Conservation (phyloP, 2,888 invertebrate species). For the Zelleria hepariella region DNA sequence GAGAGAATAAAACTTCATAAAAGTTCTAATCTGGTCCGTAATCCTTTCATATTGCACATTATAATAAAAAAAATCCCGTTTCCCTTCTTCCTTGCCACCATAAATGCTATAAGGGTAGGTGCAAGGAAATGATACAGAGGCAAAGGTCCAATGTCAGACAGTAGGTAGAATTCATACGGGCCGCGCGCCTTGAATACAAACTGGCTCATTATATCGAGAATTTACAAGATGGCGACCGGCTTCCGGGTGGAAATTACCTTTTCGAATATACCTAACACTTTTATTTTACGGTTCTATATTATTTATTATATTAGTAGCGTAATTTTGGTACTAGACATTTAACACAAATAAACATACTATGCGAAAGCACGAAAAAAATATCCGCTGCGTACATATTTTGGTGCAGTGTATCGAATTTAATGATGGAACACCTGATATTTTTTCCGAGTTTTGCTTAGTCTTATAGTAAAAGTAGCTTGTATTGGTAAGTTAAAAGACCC, state of each 20-base stretch:
- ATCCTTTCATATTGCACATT: no score
- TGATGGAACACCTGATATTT: no score
- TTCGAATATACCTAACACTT: no score
- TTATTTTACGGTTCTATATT: no score
- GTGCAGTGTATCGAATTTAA: no score
- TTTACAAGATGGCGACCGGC: slow-evolving; percentile 53
- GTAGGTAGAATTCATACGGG: slow-evolving; percentile 69
- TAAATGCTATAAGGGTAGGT: slow-evolving; percentile 33
- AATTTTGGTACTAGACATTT: no score
- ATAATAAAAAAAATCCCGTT: slow-evolving; percentile 18
- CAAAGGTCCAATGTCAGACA: slow-evolving; percentile 69
- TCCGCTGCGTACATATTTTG: no score
- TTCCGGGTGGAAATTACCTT: slow-evolving; percentile 13
- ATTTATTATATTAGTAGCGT: no score
- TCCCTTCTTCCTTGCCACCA: slow-evolving; percentile 23
- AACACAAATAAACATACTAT: no score
- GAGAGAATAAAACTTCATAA: no score
- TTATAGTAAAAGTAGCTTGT: not conserved
- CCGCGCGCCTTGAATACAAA: slow-evolving; percentile 59
- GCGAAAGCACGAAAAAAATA: no score
- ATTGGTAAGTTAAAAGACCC: not conserved
- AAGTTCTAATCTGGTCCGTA: no score
- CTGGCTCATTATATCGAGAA: slow-evolving; percentile 53
- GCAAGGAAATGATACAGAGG: slow-evolving; percentile 65
- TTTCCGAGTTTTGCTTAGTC: not conserved